Conservation (phyloP, 2,888 invertebrate genomes). For the Idaea dimidiata region DNA sequence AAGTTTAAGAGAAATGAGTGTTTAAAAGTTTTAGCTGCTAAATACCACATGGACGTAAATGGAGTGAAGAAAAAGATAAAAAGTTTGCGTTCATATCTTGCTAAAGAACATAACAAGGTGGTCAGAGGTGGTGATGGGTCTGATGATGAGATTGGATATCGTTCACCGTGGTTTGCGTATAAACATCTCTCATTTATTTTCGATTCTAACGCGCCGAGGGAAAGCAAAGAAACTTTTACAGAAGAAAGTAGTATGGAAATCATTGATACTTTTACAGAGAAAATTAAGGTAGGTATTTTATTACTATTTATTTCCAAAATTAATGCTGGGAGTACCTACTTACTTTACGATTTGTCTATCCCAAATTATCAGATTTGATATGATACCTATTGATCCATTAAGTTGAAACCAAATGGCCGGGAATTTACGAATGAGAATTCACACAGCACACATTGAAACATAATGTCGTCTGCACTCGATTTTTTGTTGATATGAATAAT, state of each 20-base stretch:
- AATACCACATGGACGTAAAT: conserved; percentile 15
- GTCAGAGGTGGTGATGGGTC: conserved; percentile 6
- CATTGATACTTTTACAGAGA: no score
- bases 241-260: conserved; percentile 5
- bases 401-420: no score
- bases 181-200: conserved; percentile 13
- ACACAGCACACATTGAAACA: no score
- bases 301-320: no score
- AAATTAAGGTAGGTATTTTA: no score
- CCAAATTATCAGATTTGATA: no score
- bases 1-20: conserved; percentile 11
- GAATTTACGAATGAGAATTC: no score
- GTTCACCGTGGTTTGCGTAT: conserved; percentile 16
- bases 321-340: no score
- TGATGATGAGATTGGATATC: conserved; percentile 6
- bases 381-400: no score
- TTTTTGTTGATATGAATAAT: no score
- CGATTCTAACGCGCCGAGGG: conserved; percentile 16
- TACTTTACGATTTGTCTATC: no score
- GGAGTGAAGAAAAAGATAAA: conserved; percentile 20
- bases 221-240: conserved; percentile 20
- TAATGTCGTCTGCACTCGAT: no score
- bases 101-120: conserved; percentile 18
- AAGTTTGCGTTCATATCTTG: conserved; percentile 17
- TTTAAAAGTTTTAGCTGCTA: conserved; percentile 9